Base-by-base conservation (phyloP, 2,113 vertebrate genomes). In the Lepus europaeus region DNA sequence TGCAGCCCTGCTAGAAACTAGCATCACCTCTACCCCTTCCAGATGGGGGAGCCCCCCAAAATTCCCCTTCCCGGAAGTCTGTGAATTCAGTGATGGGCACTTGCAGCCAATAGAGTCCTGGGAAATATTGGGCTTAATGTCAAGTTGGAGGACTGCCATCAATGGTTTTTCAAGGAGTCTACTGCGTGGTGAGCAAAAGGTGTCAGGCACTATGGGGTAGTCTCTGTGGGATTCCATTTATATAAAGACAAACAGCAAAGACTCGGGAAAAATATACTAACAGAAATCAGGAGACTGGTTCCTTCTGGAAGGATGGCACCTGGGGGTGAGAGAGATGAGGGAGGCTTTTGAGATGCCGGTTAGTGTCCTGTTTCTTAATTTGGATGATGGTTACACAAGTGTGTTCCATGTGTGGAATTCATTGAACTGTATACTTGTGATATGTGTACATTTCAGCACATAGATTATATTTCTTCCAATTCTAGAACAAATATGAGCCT, bases 361-460 rank as follows among this genome's bases (percentile, higher is more conserved):
- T 59, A 45, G 78, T 64, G 81, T 89, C 49, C 31, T 87, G 8
- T 74, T 29, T 73, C 77, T 96, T 96, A 61, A 68, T 36, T 92
- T 59, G 14, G 36, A 39, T 51, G 25, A 84, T 4, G 8, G 33
- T 10, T 63, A n/a, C 31, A 23, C n/a, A 11, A 82, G 9, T 16
- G 3, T 53, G 14, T 70, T 89, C 9, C 72, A 31, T 78, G 64
- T 79, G 2, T 69, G 29, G 63, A 73, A 92, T 36, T 90, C 33
- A 72, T 1, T 77, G 20, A 61, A 49, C 17, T 36, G 31, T 12
- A 25, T 13, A 76, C 8, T 63, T 23, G 61, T 11, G 1, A 59
- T 72, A 64, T 29, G 12, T n/a, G 3, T 92, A 66, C 10, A 39
- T 61, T 66, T 73, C 4, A 31, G 3, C 27, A 94, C 51, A n/a